Evolutionary conservation across 2,888 invertebrate species (phyloP).

Genomic region (Sinohyriopsis cumingii): DNA sequence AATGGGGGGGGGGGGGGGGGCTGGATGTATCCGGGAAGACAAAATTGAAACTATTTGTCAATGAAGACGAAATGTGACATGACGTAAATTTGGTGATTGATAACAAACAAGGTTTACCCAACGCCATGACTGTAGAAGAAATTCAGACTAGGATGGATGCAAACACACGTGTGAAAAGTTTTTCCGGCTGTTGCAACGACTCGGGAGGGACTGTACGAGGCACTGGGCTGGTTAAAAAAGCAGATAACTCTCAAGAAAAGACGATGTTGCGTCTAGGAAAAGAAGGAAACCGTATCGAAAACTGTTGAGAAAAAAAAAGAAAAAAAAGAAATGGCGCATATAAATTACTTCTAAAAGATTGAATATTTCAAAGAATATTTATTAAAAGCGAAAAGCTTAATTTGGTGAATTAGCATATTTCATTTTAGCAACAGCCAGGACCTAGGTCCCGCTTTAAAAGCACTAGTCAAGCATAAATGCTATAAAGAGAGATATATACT

Average conservation of each 20-base stretch:
- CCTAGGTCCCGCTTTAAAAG: too few relatives aligned
- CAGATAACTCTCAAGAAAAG: not conserved
- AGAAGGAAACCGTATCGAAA: not conserved
- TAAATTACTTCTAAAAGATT: too few relatives aligned
- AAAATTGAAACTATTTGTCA: slow-evolving; percentile 17
- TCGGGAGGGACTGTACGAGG: slow-evolving; percentile 31
- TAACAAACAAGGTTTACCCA: slow-evolving; percentile 52
- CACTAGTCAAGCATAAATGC: too few relatives aligned
- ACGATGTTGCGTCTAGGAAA: not conserved
- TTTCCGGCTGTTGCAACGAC: slow-evolving; percentile 24
- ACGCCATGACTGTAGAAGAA: slow-evolving; percentile 34
- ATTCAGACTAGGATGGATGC: slow-evolving; percentile 25
- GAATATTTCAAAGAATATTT: too few relatives aligned
- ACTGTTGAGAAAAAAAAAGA: not conserved
- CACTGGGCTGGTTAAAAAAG: slow-evolving; percentile 32
- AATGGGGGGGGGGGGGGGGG: too few relatives aligned
- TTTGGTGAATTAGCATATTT: too few relatives aligned
- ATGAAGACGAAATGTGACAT: slow-evolving; percentile 34
- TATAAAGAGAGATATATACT: too few relatives aligned
- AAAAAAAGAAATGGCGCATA: not conserved
- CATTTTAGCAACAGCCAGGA: too few relatives aligned
- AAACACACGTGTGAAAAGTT: slow-evolving; percentile 20
- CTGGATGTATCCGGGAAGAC: slow-evolving; percentile 52
- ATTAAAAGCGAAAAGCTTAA: too few relatives aligned
- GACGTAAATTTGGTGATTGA: slow-evolving; percentile 36